phyloP scores from a whole-genome alignment of 2,797 vertebrate genomes.

The Clarias fuscus region DNA sequence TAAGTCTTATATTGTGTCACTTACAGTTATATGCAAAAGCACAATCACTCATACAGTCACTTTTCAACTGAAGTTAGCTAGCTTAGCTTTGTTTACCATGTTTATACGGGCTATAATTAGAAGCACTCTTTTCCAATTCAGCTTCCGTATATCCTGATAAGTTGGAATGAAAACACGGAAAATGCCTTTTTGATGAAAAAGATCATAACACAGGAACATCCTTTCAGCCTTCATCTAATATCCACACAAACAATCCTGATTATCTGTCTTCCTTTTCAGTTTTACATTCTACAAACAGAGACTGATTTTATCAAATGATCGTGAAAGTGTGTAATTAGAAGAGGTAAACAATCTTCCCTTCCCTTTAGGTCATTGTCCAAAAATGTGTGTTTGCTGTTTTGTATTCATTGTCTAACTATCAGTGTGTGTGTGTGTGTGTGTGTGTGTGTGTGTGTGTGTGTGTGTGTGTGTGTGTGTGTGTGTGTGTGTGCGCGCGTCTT shows the following conservation, averaged over 20 bases:
- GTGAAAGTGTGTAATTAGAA: conserved; percentile 15
- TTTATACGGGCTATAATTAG: neutral
- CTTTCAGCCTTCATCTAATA: neutral
- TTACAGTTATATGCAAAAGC: conserved; percentile 10
- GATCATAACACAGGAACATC: conserved; percentile 15
- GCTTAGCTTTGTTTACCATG: neutral
- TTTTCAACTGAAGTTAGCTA: neutral
- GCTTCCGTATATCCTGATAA: neutral
- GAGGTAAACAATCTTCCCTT: conserved; percentile 14
- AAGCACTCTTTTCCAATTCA: neutral
- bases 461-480: neutral
- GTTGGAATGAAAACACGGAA: neutral
- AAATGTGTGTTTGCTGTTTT: conserved; percentile 12
- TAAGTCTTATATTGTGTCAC: neutral
- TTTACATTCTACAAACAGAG: conserved; percentile 1
- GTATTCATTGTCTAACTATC: conserved; percentile 3
- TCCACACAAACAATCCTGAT: conserved; percentile 8
- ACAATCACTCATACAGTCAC: neutral
- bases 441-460: neutral
- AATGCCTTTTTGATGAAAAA: conserved; percentile 1
- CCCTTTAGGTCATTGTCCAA: conserved; percentile 15
- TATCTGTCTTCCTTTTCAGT: conserved; percentile 21
- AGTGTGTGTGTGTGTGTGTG: neutral
- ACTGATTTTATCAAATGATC: conserved; percentile 19
- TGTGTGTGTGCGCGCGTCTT: neutral